Percentiles rank a stretch among this genome's conserved stretches.
phyloP scores from a whole-genome alignment of 2,888 invertebrate genomes.

The Zygothrica quintamaculata region DNA sequence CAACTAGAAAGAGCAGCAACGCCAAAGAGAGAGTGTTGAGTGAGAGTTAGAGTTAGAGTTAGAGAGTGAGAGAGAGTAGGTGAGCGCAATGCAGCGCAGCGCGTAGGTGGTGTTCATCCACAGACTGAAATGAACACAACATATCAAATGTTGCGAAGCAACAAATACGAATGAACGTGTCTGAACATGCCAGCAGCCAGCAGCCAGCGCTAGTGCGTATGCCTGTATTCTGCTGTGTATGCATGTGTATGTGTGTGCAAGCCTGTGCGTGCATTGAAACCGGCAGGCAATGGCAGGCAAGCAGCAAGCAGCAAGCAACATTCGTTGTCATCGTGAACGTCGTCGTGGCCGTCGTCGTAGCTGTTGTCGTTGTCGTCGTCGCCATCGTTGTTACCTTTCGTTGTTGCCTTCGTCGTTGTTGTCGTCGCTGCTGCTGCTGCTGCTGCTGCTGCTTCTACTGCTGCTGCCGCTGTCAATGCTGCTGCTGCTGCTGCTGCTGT shows the following conservation, averaged over 20 bases:
- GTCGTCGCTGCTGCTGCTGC: slow-evolving; percentile 3
- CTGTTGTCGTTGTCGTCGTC: not conserved
- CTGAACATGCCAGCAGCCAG: slow-evolving; percentile 40
- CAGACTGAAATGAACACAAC: slow-evolving; percentile 38
- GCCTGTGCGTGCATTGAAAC: slow-evolving; percentile 22
- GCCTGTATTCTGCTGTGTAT: not conserved
- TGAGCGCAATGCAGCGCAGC: not conserved
- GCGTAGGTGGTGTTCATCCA: slow-evolving; percentile 55
- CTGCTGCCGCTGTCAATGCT: slow-evolving; percentile 8
- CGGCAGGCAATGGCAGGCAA: slow-evolving; percentile 21
- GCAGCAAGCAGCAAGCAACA: slow-evolving; percentile 26
- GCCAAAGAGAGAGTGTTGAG: slow-evolving; percentile 3
- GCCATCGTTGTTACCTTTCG: not conserved
- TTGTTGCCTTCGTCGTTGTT: not conserved
- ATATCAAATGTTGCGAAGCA: slow-evolving; percentile 45
- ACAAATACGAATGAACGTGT: slow-evolving; percentile 41
- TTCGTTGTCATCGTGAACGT: slow-evolving; percentile 19
- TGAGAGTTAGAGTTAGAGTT: not conserved
- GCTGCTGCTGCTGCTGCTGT: slow-evolving; percentile 20
- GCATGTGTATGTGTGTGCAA: slow-evolving; percentile 11
- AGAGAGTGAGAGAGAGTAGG: slow-evolving; percentile 6
- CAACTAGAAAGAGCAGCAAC: slow-evolving; percentile 17
- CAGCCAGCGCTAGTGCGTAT: not conserved
- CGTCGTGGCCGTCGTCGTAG: slow-evolving; percentile 2
- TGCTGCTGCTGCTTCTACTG: slow-evolving; percentile 12